Conservation (phyloP, 2,888 invertebrate species). For the Anarsia innoxiella region DNA sequence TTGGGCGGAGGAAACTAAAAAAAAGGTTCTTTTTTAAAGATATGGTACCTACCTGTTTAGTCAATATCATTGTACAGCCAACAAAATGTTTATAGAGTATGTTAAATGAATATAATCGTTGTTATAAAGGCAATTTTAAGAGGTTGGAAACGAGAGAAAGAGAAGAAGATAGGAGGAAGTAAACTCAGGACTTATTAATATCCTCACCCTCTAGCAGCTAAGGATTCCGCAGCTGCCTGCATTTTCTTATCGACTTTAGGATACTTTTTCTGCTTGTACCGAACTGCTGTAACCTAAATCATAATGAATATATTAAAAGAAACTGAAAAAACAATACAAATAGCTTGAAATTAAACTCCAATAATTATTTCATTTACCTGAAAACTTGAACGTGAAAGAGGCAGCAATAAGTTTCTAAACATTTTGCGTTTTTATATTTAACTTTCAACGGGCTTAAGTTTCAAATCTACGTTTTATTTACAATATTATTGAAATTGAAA, state of each 20-base stretch:
- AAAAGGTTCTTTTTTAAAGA: too few species aligned
- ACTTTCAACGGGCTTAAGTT: too few species aligned
- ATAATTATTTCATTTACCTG: slow-evolving; percentile 50
- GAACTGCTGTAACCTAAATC: slow-evolving; percentile 38
- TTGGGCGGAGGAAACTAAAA: slow-evolving; percentile 87
- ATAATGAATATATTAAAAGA: neutral
- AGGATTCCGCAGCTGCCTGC: slow-evolving; percentile 76
- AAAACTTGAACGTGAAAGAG: slow-evolving; percentile 35
- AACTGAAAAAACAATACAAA: neutral
- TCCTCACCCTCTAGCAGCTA: slow-evolving; percentile 81
- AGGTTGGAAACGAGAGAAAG: too few species aligned
- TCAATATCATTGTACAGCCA: too few species aligned
- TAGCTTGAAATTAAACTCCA: slow-evolving; percentile 9
- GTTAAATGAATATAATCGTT: too few species aligned
- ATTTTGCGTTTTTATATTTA: too few species aligned
- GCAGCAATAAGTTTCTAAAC: slow-evolving; percentile 37
- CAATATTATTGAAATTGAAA: slow-evolving; percentile 3
- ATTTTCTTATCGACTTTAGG: slow-evolving; percentile 64
- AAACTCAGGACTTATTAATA: too few species aligned
- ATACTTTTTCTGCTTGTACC: slow-evolving; percentile 46
- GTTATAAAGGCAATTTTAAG: too few species aligned
- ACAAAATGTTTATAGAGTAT: too few species aligned
- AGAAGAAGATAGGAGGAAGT: too few species aligned
- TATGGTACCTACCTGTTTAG: too few species aligned
- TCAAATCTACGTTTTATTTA: too few species aligned